phyloP scores from a whole-genome alignment of 2,888 invertebrate species.

The Dichetophora obliterata region DNA sequence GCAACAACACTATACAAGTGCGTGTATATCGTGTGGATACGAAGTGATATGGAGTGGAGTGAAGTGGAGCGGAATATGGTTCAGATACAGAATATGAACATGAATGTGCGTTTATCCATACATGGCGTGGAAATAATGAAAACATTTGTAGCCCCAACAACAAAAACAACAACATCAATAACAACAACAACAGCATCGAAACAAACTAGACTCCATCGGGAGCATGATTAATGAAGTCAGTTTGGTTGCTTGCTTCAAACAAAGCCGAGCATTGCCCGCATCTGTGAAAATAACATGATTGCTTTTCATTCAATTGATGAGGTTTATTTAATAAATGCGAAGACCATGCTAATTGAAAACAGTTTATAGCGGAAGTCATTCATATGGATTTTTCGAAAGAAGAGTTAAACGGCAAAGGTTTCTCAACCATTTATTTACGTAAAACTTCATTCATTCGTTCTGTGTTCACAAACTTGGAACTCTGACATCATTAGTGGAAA shows the following conservation, averaged over 20 bases:
- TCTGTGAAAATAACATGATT: conserved; percentile 6
- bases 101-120: conserved; percentile 17
- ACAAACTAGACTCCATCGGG: background rate
- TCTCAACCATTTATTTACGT: background rate
- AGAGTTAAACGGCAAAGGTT: too few relatives aligned
- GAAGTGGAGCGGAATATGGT: background rate
- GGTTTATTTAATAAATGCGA: conserved; percentile 1
- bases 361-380: background rate
- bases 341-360: background rate
- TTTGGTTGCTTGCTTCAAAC: background rate
- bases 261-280: background rate
- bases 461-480: background rate
- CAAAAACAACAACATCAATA: background rate
- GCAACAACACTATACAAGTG: conserved; percentile 3
- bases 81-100: background rate
- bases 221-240: conserved; percentile 27
- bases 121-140: conserved; percentile 16
- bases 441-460: background rate
- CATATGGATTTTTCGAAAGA: background rate
- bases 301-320: conserved; percentile 9
- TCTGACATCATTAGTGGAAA: background rate
- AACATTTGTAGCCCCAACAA: conserved; percentile 4
- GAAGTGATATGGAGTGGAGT: too few relatives aligned
- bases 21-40: background rate
- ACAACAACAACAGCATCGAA: background rate